Percentiles rank a stretch among this genome's conserved stretches.
Conservation (phyloP, 2,113 vertebrate genomes). For the Fregata magnificens region DNA sequence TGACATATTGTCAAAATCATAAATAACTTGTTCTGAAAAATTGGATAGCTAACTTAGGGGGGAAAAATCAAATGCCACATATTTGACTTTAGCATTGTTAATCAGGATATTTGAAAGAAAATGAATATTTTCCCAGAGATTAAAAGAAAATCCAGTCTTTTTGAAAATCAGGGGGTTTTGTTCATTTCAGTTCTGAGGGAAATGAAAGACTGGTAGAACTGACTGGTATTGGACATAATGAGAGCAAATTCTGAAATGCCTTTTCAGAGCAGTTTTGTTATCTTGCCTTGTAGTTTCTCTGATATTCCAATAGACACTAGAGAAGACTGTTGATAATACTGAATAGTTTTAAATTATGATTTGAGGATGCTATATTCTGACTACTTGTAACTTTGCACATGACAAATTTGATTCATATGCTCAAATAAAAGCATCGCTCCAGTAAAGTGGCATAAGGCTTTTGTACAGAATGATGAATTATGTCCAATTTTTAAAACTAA, state of each 20-base stretch:
- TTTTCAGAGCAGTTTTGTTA: conserved; percentile 17
- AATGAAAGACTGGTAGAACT: conserved; percentile 2
- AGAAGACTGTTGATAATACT: conserved; percentile 28
- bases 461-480: conserved; percentile 3
- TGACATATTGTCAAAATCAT: neutral
- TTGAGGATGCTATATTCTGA: conserved; percentile 6
- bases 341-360: conserved; percentile 9
- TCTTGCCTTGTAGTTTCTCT: conserved; percentile 12
- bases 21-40: neutral
- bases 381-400: neutral
- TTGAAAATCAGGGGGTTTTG: neutral
- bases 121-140: neutral
- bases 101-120: neutral
- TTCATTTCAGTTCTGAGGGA: conserved; percentile 1
- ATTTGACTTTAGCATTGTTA: neutral
- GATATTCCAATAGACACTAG: neutral
- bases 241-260: neutral
- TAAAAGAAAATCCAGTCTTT: conserved; percentile 19
- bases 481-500: conserved; percentile 23
- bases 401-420: neutral
- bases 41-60: neutral
- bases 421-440: conserved; percentile 7
- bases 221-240: conserved; percentile 17
- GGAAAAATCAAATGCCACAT: neutral
- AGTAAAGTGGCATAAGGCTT: neutral